Percentiles rank a stretch among this genome's conserved stretches.
These are phyloP conservation scores for Poeciliopsis occidentalis DNA, from an alignment of 2,113 vertebrate genomes.

Conservation along the genomic window DNA sequence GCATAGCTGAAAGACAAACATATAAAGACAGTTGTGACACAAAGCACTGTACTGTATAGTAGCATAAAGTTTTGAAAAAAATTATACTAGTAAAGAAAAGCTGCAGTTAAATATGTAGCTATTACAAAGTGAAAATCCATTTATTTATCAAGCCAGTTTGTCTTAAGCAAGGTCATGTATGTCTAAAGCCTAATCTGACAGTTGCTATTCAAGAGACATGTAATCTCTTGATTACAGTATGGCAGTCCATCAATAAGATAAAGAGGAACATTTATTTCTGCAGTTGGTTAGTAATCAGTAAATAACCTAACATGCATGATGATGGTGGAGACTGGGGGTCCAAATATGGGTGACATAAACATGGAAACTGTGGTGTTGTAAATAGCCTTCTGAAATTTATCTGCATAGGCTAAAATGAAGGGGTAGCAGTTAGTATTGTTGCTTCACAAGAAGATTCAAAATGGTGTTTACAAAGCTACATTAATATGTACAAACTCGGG, in stretches of 20 bases:
- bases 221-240: neutral
- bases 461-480: no score
- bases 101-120: neutral
- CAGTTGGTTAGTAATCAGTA: neutral
- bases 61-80: neutral
- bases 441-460: no score
- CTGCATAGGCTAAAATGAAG: no score
- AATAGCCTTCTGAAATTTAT: no score
- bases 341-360: neutral
- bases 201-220: neutral
- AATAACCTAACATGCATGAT: neutral
- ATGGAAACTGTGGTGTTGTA: neutral
- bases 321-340: neutral
- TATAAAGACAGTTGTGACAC: neutral
- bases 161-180: neutral
- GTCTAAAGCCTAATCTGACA: neutral
- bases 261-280: neutral
- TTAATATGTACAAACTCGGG: neutral
- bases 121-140: neutral
- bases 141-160: neutral
- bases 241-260: neutral
- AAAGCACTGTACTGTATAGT: neutral
- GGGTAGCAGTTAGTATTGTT: no score
- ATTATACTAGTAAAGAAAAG: neutral
- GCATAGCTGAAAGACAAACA: slow-evolving; percentile 85